Conservation (phyloP, 2,888 invertebrate genomes). For the Perdita meconis region DNA sequence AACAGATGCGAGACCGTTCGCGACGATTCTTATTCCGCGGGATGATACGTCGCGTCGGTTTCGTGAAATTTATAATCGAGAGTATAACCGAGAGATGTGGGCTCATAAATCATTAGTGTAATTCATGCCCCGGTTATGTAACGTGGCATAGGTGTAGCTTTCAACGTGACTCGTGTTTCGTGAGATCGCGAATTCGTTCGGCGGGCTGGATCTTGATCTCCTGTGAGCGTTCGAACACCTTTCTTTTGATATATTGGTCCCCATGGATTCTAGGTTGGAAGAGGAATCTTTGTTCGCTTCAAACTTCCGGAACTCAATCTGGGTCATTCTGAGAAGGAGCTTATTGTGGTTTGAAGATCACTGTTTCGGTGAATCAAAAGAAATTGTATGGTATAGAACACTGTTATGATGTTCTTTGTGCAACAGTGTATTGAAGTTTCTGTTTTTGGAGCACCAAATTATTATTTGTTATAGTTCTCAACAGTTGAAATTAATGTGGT, state of each 20-base stretch:
- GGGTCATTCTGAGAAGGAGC: no score
- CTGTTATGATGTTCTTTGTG: no score
- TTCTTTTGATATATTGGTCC: background rate
- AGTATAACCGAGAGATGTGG: background rate
- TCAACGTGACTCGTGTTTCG: constrained; percentile 19
- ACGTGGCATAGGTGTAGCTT: constrained; percentile 15
- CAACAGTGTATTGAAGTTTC: no score
- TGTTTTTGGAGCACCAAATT: no score
- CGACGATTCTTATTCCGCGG: constrained; percentile 1
- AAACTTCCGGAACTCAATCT: background rate
- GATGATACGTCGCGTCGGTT: background rate
- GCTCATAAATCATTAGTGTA: constrained; percentile 38
- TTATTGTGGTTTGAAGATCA: no score
- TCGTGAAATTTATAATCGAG: constrained; percentile 42
- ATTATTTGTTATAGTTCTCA: no score
- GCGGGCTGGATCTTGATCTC: constrained; percentile 18
- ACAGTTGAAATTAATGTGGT: no score
- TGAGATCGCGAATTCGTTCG: constrained; percentile 8
- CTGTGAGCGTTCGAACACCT: constrained; percentile 3
- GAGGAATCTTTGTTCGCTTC: background rate
- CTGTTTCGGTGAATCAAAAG: no score
- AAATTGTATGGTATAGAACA: no score
- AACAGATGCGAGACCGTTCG: constrained; percentile 10
- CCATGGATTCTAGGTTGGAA: background rate
- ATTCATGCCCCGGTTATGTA: constrained; percentile 40